Percentiles rank a stretch among this genome's conserved stretches.
These are phyloP conservation scores for Vespertilio murinus DNA, from an alignment of 2,797 vertebrate genomes.

Conservation along the genomic window DNA sequence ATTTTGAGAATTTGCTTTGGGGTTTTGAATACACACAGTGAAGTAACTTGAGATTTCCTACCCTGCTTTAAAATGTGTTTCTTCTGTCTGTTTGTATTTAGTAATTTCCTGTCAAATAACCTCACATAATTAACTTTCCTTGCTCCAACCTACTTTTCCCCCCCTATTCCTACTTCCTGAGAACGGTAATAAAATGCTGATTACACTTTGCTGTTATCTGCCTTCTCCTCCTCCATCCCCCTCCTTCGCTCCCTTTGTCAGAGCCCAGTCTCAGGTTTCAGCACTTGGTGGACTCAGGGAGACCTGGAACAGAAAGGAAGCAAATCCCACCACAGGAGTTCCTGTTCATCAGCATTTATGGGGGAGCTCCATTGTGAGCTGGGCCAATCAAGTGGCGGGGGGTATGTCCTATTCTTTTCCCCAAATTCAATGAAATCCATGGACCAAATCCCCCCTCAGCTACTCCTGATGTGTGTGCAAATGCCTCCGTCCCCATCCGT, in stretches of 20 bases:
- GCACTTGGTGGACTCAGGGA: constrained; percentile 66
- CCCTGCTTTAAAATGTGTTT: constrained; percentile 85
- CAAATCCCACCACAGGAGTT: constrained; percentile 81
- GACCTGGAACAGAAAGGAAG: constrained; percentile 73
- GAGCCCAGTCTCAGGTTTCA: constrained; percentile 79
- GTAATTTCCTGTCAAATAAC: constrained; percentile 90
- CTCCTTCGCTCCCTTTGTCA: constrained; percentile 75
- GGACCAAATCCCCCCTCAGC: neutral
- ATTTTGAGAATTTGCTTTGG: constrained; percentile 87
- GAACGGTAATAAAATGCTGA: constrained; percentile 88
- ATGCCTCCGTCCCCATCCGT: neutral
- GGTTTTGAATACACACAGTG: constrained; percentile 81
- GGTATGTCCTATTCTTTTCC: neutral
- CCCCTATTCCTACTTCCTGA: constrained; percentile 84
- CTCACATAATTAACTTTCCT: constrained; percentile 88
- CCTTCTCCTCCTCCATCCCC: constrained; percentile 69
- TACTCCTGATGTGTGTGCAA: neutral
- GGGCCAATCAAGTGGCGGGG: constrained; percentile 74
- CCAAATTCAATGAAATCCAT: neutral
- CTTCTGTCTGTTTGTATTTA: constrained; percentile 88
- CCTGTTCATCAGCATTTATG: constrained; percentile 83
- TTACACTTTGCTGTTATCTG: constrained; percentile 85
- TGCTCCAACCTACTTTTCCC: constrained; percentile 79
- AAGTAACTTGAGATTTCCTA: constrained; percentile 87
- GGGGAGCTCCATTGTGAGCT: constrained; percentile 80